Evolutionary conservation across 2,113 vertebrate species (phyloP).

Genomic region (Heliornis fulica): DNA sequence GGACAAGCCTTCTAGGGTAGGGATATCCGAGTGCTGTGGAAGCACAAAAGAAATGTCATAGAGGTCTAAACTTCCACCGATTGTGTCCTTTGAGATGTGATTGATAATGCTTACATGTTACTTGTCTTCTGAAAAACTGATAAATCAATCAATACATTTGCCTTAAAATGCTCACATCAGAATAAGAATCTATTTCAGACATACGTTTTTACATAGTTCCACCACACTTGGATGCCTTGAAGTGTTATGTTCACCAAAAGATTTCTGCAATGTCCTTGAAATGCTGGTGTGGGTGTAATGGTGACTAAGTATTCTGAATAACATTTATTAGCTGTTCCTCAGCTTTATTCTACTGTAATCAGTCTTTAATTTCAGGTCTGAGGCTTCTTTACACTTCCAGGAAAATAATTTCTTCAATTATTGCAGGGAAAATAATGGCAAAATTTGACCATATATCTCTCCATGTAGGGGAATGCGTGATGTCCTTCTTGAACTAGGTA

Average conservation of each 20-base stretch:
- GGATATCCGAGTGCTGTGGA: neutral
- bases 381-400: neutral
- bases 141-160: neutral
- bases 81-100: neutral
- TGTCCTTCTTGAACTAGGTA: neutral
- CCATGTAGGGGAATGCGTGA: neutral
- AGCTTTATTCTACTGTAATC: neutral
- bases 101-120: neutral
- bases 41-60: constrained; percentile 45
- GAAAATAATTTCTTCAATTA: neutral
- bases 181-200: neutral
- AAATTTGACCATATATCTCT: neutral
- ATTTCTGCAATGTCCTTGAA: neutral
- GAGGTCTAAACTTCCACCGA: constrained; percentile 40
- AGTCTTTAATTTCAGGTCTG: constrained; percentile 11
- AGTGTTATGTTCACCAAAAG: neutral
- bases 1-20: neutral
- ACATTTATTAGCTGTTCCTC: constrained; percentile 16
- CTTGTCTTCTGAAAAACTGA: neutral
- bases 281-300: neutral
- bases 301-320: constrained; percentile 36
- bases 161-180: neutral
- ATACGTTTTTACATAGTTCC: neutral
- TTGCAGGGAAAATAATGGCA: neutral
- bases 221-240: rapidly evolving